Percentiles rank a stretch among this genome's conserved stretches.
Conservation (phyloP, 2,113 vertebrate genomes). For the Galemys pyrenaicus region DNA sequence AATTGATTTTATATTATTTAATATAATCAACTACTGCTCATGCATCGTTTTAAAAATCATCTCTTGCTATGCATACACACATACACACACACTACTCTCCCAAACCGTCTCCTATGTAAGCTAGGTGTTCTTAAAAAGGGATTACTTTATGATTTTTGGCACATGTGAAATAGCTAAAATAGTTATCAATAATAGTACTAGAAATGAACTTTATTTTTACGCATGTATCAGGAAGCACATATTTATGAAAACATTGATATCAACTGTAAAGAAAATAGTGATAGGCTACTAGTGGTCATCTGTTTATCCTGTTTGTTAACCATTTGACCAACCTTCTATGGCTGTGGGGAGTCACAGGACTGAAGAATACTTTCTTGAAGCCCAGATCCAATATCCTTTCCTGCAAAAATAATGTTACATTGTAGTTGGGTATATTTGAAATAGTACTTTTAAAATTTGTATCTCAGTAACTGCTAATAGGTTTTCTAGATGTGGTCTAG, state of each 20-base stretch:
- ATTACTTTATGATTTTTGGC: too few relatives aligned
- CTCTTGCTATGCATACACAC: too few relatives aligned
- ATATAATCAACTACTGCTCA: too few relatives aligned
- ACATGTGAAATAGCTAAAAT: too few relatives aligned
- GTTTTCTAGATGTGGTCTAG: neutral
- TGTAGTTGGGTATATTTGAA: slow-evolving; percentile 27
- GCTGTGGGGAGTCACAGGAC: neutral
- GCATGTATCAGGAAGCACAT: too few relatives aligned
- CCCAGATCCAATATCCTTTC: neutral
- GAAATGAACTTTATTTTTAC: too few relatives aligned
- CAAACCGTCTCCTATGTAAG: too few relatives aligned
- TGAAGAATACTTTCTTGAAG: slow-evolving; percentile 14
- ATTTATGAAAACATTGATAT: neutral
- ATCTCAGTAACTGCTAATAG: neutral
- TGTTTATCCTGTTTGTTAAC: neutral
- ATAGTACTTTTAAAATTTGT: slow-evolving; percentile 34
- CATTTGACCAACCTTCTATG: neutral
- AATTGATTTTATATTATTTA: too few relatives aligned
- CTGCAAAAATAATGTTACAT: slow-evolving; percentile 17
- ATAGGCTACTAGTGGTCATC: neutral
- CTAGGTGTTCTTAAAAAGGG: too few relatives aligned
- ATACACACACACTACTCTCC: too few relatives aligned
- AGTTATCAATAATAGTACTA: too few relatives aligned
- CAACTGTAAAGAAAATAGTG: slow-evolving; percentile 18
- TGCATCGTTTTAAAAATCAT: too few relatives aligned